These are phyloP conservation scores for Pollenia angustigena DNA, from an alignment of 2,888 invertebrate species.

Conservation along the genomic window DNA sequence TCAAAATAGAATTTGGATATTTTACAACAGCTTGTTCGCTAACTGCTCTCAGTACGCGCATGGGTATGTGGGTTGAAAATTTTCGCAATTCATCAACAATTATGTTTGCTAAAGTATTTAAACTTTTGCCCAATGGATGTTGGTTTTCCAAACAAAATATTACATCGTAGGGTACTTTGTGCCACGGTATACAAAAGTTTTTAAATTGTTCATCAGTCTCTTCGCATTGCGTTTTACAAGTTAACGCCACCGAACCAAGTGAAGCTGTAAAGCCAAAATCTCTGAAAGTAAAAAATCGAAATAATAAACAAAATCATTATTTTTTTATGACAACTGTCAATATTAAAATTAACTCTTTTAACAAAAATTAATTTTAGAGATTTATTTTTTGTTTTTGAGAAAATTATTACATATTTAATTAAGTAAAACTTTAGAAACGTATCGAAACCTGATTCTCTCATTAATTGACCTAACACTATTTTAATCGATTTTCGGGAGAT, in stretches of 20 bases:
- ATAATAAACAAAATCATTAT: too few relatives aligned
- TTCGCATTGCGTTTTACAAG: conserved; percentile 9
- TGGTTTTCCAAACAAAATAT: conserved; percentile 31
- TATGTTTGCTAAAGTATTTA: conserved; percentile 66
- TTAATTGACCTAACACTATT: too few relatives aligned
- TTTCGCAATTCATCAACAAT: conserved; percentile 69
- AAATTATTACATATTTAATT: too few relatives aligned
- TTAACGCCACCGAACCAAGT: conserved; percentile 5
- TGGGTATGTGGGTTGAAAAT: conserved; percentile 57
- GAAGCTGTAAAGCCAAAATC: not conserved
- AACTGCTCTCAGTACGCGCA: conserved; percentile 57
- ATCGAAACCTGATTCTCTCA: too few relatives aligned
- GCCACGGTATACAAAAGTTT: conserved; percentile 68
- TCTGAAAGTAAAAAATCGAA: conserved; percentile 1
- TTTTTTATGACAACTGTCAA: too few relatives aligned
- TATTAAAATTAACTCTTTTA: too few relatives aligned
- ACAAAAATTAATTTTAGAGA: too few relatives aligned
- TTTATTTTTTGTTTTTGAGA: too few relatives aligned
- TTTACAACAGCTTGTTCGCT: conserved; percentile 57
- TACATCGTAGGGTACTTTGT: conserved; percentile 64
- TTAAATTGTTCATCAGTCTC: conserved; percentile 42
- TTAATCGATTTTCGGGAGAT: too few relatives aligned
- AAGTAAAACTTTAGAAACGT: too few relatives aligned
- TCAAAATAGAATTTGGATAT: conserved; percentile 66
- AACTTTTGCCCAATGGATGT: conserved; percentile 52